Evolutionary conservation across 2,797 vertebrate species (phyloP), one percentile per base, ranked within the genome.

Genomic region (Enteromius afrohamiltoni): DNA sequence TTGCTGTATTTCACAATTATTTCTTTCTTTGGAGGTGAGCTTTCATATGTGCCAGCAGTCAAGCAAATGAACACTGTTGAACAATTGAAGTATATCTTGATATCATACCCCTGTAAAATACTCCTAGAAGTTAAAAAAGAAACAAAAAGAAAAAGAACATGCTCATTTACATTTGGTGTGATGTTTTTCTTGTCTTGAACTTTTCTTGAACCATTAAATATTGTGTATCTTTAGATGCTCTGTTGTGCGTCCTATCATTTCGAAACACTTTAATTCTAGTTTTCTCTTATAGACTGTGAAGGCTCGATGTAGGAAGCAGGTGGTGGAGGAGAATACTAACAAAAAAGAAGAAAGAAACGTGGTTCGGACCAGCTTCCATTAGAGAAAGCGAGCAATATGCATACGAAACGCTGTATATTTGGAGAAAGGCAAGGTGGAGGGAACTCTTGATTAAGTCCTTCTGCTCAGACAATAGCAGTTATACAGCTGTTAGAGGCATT

Each of bases 171-270:
- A 91, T 93, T 92, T 93, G 90, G 90, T 95, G 92, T 95, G 92
- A 94, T 92, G 90, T 92, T 94, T 94, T 94, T 95, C 92, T 93
- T 95, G 95, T 95, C 93, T 93, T 94, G 93, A 91, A 93, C 91
- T 95, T 94, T 95, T 93, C 93, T 95, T 95, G 92, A 95, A 90
- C 85, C 93, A 96, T 95, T 95, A 95, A 96, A 95, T 95, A 95
- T 94, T 94, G 93, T 93, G 90, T 91, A 92, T 81, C 81, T 84
- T 85, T 67, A 82, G 55, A 85, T 11, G 9, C 19, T 84, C 49
- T 62, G 45, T 74, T 75, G 70, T 78, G 68, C 51, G 47, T 86
- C 21, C 47, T 80, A 26, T 85, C 55, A 78, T 85, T 78, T 83
- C n/a, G 37, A 45, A 71, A 69, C 37, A 34, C 51, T 65, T 42